These are phyloP conservation scores for Gerosis bhagava DNA, from an alignment of 2,888 invertebrate species.

Conservation along the genomic window DNA sequence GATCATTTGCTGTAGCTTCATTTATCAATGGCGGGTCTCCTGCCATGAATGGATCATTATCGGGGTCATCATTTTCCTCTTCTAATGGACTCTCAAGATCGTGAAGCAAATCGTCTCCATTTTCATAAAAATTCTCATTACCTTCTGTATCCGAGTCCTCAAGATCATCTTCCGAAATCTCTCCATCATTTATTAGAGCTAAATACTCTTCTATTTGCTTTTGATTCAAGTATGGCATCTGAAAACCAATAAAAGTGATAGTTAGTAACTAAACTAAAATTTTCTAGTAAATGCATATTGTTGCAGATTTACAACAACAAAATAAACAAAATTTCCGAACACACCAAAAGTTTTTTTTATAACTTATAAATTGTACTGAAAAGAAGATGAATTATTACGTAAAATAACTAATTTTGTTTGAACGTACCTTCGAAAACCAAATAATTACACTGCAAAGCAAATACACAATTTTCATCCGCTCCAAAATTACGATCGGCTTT, in stretches of 20 bases:
- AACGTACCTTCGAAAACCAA: constrained; percentile 38
- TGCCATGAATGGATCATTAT: constrained; percentile 40
- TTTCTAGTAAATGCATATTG: constrained; percentile 12
- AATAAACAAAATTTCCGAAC: constrained; percentile 31
- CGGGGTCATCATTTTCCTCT: constrained; percentile 39
- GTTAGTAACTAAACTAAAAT: constrained; percentile 35
- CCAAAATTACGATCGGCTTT: constrained; percentile 30
- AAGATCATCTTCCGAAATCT: constrained; percentile 43
- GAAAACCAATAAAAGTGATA: constrained; percentile 38
- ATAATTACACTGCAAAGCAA: constrained; percentile 37
- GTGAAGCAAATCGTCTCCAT: constrained; percentile 41
- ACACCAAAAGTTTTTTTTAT: constrained; percentile 36
- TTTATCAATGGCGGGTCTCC: too few relatives aligned
- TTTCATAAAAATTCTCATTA: constrained; percentile 41
- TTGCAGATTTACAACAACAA: constrained; percentile 29
- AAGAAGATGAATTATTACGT: constrained; percentile 41
- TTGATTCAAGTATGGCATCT: constrained; percentile 39
- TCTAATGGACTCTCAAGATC: constrained; percentile 42
- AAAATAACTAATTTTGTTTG: constrained; percentile 36
- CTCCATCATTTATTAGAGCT: constrained; percentile 38
- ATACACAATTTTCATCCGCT: constrained; percentile 36
- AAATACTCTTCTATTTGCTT: constrained; percentile 39
- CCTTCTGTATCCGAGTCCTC: constrained; percentile 42
- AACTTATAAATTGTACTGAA: constrained; percentile 37
- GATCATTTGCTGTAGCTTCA: constrained; percentile 36